phyloP scores from a whole-genome alignment of 2,797 vertebrate species.

The Sciurus vulgaris region DNA sequence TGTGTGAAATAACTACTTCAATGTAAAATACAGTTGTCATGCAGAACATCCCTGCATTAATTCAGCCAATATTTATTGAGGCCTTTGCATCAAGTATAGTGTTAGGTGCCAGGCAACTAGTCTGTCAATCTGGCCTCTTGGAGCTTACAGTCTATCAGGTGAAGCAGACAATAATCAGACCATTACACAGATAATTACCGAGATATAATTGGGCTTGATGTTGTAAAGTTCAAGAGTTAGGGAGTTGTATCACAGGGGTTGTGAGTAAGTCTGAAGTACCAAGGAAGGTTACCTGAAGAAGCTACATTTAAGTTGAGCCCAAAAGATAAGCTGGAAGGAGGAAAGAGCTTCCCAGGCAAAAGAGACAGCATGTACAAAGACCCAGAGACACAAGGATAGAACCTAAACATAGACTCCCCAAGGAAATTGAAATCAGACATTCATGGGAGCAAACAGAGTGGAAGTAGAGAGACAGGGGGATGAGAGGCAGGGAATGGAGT shows the following conservation, averaged over 20 bases:
- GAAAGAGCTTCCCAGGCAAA: not conserved
- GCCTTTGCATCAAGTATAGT: not conserved
- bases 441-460: not conserved
- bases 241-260: not conserved
- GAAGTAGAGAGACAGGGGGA: not conserved
- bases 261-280: not conserved
- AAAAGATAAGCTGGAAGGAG: not conserved
- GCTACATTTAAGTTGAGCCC: not conserved
- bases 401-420: not conserved
- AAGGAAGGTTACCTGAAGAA: not conserved
- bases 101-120: not conserved
- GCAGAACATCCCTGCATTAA: not conserved
- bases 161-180: not conserved
- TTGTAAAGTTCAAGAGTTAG: not conserved
- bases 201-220: not conserved
- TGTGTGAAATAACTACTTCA: not conserved
- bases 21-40: not conserved
- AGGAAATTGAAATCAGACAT: not conserved
- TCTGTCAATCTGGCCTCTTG: not conserved
- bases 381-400: too few relatives aligned
- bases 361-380: not conserved
- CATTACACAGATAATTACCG: not conserved
- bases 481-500: not conserved
- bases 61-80: not conserved
- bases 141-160: not conserved